These are phyloP conservation scores for Anolis sagrei DNA, from an alignment of 2,113 vertebrate species.

Conservation along the genomic window DNA sequence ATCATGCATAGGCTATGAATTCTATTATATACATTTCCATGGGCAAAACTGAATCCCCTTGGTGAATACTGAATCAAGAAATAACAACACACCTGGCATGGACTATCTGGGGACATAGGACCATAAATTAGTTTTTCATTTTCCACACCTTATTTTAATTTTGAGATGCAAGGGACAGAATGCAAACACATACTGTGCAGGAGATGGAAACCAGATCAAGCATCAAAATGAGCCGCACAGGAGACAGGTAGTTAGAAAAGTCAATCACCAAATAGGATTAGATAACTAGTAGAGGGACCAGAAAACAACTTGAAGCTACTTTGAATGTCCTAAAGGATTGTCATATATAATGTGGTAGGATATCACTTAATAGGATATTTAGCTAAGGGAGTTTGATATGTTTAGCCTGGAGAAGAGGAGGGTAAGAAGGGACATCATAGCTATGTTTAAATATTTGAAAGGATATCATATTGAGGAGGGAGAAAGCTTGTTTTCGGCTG, in stretches of 20 bases:
- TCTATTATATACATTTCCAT: not conserved
- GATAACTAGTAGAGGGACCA: not conserved
- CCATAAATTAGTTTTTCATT: not conserved
- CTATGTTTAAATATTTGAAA: too few species aligned
- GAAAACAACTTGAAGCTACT: not conserved
- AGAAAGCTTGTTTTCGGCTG: too few species aligned
- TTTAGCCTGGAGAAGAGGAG: too few species aligned
- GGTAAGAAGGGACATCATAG: too few species aligned
- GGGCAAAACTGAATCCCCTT: not conserved
- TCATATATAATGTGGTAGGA: not conserved
- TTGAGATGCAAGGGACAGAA: not conserved
- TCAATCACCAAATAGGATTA: not conserved
- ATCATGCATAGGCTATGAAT: not conserved
- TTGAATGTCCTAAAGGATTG: not conserved
- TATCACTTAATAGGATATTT: not conserved
- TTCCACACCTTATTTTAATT: not conserved
- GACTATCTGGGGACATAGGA: not conserved
- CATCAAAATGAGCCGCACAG: slow-evolving; percentile 7
- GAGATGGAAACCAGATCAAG: not conserved
- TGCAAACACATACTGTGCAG: not conserved
- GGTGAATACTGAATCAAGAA: not conserved
- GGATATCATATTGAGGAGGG: too few species aligned
- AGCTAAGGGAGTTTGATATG: too few species aligned
- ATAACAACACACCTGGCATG: not conserved
- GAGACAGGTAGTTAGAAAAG: slow-evolving; percentile 7